These are phyloP conservation scores for Cremastobaeus sp. DNA, from an alignment of 2,888 invertebrate species.

Conservation along the genomic window DNA sequence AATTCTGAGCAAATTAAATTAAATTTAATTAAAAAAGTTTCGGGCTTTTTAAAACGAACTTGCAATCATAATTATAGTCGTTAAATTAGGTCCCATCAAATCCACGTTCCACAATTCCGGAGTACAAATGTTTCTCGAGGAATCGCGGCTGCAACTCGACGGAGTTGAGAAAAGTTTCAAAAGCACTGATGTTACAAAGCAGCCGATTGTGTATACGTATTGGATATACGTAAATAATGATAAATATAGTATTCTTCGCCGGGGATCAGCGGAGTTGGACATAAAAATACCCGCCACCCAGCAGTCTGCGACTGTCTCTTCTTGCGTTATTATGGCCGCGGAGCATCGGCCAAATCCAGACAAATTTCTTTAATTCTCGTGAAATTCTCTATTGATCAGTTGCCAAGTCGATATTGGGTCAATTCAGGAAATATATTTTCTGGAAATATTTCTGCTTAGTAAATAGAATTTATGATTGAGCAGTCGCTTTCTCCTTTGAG, in stretches of 20 bases:
- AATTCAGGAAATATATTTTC: conserved; percentile 19
- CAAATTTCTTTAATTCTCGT: conserved; percentile 1
- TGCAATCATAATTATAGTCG: no score
- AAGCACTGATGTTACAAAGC: conserved; percentile 2
- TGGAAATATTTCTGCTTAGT: conserved; percentile 36
- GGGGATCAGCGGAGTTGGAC: no score
- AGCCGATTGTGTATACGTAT: conserved; percentile 3
- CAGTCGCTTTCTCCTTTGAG: conserved; percentile 17
- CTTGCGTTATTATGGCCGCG: no score
- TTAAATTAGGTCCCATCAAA: no score
- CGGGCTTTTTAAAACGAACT: no score
- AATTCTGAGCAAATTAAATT: no score
- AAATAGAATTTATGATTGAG: conserved; percentile 38
- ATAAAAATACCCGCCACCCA: no score
- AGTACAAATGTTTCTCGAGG: conserved; percentile 20
- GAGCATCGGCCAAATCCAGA: neutral
- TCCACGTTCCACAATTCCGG: no score
- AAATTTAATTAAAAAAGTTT: no score
- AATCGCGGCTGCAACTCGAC: conserved; percentile 16
- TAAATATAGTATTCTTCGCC: no score
- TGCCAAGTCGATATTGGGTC: conserved; percentile 43
- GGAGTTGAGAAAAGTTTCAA: conserved; percentile 10
- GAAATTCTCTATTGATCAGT: conserved; percentile 31
- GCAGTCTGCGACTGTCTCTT: no score
- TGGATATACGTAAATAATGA: no score